Evolutionary conservation across 1,140 invertebrate species (phyloP), one percentile per base, ranked within the genome.

Genomic region (Cherax destructor): DNA sequence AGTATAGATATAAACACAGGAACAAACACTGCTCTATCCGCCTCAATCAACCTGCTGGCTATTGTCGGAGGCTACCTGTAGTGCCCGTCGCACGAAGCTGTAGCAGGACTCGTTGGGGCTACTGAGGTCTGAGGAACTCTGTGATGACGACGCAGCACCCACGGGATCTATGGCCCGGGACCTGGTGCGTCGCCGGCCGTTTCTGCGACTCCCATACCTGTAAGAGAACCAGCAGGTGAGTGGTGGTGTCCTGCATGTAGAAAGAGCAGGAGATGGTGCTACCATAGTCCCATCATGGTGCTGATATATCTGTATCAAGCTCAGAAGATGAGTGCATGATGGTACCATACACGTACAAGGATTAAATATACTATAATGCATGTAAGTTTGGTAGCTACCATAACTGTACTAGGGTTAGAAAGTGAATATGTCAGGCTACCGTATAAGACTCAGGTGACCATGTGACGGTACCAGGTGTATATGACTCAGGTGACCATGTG

Each of bases 21-120:
- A 86, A 85, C 80, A 91, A 91, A 91, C 88, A 91, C 88, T 79
- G 88, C 88, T 86, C 88, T 91, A 91, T 91, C 61, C 83, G 83
- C 88, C 88, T 91, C 88, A 83, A 91, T 91, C 88, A 91, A 91
- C 88, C 88, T 91, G 88, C 80, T 91, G 84, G 88, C 88, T 91
- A 91, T 74, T 91, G 88, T 74, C 74, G 78, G 88, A 83, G 52
- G 92, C 94, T 95, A 96, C 96, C 95, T 98, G 97, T 65, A 99
- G 96, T 9, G 98, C 98, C 93, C 97, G 96, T 78, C 98, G 95
- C 6, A 99, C 97, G 94, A 98, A 99, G 94, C 97, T 98, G 95
- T 99, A 99, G 94, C 98, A 99, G 9, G 97, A 98, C 95, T 98
- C 98, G 93, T 98, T 98, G 6, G 98, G 98, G 93, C 92, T 93